Percentiles rank a stretch among this genome's conserved stretches.
These are phyloP conservation scores for Lasioglossum baleicum DNA, from an alignment of 1,140 invertebrate species.

Conservation along the genomic window DNA sequence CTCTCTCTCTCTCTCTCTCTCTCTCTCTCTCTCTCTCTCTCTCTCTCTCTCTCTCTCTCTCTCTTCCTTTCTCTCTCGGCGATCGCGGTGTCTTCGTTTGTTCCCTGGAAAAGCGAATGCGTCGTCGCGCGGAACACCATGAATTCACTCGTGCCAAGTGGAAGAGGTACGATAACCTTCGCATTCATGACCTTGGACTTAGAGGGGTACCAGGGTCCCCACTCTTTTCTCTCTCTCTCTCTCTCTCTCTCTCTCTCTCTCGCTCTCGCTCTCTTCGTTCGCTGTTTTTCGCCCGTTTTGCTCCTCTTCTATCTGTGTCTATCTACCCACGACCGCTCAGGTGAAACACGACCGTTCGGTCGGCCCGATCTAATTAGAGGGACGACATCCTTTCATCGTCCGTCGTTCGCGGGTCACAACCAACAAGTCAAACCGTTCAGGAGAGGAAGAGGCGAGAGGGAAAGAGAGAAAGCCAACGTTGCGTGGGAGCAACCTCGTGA, in stretches of 20 bases:
- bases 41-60: background rate
- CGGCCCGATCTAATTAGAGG: constrained; percentile 54
- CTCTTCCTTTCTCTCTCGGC: constrained; percentile 8
- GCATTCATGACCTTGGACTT: constrained; percentile 74
- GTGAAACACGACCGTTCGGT: constrained; percentile 61
- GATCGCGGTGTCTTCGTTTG: background rate
- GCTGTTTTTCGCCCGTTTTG: background rate
- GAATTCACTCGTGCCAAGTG: constrained; percentile 55
- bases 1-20: background rate
- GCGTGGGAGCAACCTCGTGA: constrained; percentile 26
- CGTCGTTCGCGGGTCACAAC: constrained; percentile 8
- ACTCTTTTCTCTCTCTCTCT: background rate
- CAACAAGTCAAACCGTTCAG: background rate
- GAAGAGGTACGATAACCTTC: constrained; percentile 73
- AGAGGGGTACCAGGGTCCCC: constrained; percentile 29
- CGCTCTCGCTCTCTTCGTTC: background rate
- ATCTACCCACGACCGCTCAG: constrained; percentile 43
- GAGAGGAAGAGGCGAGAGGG: too few species aligned
- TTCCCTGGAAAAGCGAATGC: constrained; percentile 36
- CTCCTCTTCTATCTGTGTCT: constrained; percentile 24
- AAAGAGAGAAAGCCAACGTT: background rate
- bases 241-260: constrained; percentile 22
- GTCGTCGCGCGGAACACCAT: constrained; percentile 46
- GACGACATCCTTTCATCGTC: constrained; percentile 34
- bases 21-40: background rate